Percentiles rank a stretch among this genome's conserved stretches.
These are phyloP conservation scores for Sebastes itinus DNA, from an alignment of 2,797 vertebrate species.

Conservation along the genomic window DNA sequence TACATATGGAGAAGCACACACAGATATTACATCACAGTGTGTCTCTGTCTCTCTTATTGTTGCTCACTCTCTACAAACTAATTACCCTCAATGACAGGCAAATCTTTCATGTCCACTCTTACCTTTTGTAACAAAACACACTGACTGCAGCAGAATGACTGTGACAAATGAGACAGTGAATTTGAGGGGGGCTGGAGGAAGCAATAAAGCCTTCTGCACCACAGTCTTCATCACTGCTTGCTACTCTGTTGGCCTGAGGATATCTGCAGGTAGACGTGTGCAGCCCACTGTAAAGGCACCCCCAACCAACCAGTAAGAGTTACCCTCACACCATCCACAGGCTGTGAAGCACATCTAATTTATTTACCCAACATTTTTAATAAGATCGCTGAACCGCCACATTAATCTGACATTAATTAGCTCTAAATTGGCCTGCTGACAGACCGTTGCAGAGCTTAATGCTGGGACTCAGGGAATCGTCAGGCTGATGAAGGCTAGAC, in stretches of 20 bases:
- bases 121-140: not conserved
- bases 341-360: not conserved
- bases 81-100: not conserved
- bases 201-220: not conserved
- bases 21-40: not conserved
- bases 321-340: not conserved
- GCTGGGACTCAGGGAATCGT: no score
- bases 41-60: not conserved
- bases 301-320: not conserved
- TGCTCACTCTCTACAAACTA: not conserved
- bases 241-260: not conserved
- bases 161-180: not conserved
- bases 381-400: not conserved
- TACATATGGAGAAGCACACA: not conserved
- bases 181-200: not conserved
- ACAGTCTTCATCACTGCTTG: not conserved
- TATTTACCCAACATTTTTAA: not conserved
- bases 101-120: not conserved
- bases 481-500: no score
- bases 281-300: not conserved
- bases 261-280: not conserved
- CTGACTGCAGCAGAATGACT: not conserved
- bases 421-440: not conserved
- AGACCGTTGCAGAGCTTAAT: no score
- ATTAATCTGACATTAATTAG: conserved; percentile 10